Percentiles rank a stretch among this genome's conserved stretches.
Conservation (phyloP, 1,140 invertebrate genomes). For the Scaptomyza pallida region DNA sequence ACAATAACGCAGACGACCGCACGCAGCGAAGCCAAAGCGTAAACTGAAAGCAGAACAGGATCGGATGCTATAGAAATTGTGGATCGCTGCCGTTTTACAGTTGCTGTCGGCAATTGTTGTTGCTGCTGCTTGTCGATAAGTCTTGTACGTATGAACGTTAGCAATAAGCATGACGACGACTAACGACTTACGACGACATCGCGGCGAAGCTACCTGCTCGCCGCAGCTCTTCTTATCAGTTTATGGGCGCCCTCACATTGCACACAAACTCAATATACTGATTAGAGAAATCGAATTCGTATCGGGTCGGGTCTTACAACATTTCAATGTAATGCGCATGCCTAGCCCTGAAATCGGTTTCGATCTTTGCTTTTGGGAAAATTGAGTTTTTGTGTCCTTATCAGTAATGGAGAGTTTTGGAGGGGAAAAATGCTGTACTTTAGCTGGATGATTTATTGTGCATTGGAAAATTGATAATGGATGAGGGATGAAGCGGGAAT, state of each 20-base stretch:
- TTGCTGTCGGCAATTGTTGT: neutral
- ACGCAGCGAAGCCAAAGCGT: conserved; percentile 69
- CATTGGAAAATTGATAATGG: neutral
- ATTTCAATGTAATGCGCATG: conserved; percentile 6
- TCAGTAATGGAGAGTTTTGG: no score
- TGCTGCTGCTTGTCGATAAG: conserved; percentile 17
- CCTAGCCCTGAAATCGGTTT: conserved; percentile 11
- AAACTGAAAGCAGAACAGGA: conserved; percentile 70
- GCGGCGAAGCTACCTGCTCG: conserved; percentile 28
- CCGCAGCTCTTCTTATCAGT: conserved; percentile 47
- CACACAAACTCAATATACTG: conserved; percentile 11
- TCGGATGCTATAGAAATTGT: conserved; percentile 66
- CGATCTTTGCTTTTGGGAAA: conserved; percentile 22
- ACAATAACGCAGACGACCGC: conserved; percentile 62
- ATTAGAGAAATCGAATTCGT: conserved; percentile 40
- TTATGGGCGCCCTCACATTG: conserved; percentile 26
- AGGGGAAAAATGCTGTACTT: neutral
- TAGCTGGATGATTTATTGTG: neutral
- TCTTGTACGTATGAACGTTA: neutral
- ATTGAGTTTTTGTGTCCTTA: neutral
- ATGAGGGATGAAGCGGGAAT: no score
- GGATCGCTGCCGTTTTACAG: conserved; percentile 16
- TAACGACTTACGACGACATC: conserved; percentile 2
- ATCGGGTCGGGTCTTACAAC: neutral
- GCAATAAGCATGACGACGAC: neutral